Conservation (phyloP, 2,113 vertebrate species). For the Indicator indicator region DNA sequence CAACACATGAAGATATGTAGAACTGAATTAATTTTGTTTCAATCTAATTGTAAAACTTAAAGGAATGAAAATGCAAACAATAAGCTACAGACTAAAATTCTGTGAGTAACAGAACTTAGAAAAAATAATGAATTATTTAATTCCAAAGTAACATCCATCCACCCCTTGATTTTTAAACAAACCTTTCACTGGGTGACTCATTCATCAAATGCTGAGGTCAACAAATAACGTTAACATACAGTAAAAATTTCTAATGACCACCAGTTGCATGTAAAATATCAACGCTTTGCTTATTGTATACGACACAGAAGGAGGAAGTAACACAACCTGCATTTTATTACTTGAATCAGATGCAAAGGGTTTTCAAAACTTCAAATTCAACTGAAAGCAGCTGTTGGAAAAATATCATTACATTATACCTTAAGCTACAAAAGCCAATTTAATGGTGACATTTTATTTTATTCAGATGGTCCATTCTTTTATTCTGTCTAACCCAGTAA, state of each 20-base stretch:
- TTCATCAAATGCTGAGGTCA: conserved; percentile 35
- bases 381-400: conserved; percentile 80
- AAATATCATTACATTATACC: conserved; percentile 79
- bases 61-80: neutral
- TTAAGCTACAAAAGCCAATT: conserved; percentile 80
- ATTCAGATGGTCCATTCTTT: conserved; percentile 79
- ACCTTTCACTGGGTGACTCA: neutral
- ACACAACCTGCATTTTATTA: conserved; percentile 80
- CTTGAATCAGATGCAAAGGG: conserved; percentile 73
- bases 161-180: neutral
- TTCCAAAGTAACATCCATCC: neutral
- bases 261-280: conserved; percentile 43
- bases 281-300: conserved; percentile 63
- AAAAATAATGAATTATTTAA: neutral
- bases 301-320: conserved; percentile 75
- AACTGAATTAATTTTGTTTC: neutral
- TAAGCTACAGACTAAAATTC: neutral
- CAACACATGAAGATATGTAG: neutral
- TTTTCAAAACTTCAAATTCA: conserved; percentile 77
- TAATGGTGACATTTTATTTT: conserved; percentile 84
- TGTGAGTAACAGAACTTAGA: neutral
- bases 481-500: conserved; percentile 75
- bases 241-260: conserved; percentile 50
- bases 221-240: conserved; percentile 56
- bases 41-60: neutral